Conservation (phyloP, 2,113 vertebrate genomes). For the Rhea americana region DNA sequence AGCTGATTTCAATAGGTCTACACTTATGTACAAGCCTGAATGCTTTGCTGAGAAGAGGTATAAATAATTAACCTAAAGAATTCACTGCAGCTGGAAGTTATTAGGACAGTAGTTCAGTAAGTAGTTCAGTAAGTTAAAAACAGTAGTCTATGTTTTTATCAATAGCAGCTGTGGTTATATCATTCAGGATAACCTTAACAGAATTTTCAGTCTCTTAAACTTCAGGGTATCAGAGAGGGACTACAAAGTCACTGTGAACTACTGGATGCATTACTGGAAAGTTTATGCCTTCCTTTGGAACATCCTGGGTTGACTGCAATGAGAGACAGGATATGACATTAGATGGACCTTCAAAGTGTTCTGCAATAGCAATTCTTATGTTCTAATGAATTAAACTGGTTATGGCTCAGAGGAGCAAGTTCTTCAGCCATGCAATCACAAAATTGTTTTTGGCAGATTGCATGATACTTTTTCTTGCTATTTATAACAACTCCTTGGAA, state of each 20-base stretch:
- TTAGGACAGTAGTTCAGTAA: not conserved
- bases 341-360: not conserved
- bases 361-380: not conserved
- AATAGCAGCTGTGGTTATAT: slow-evolving; percentile 10
- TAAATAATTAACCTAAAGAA: slow-evolving; percentile 39
- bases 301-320: not conserved
- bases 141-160: not conserved
- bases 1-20: not conserved
- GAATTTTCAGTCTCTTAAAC: not conserved
- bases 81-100: slow-evolving; percentile 39
- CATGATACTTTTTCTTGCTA: not conserved
- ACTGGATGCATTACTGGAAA: not conserved
- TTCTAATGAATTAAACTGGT: slow-evolving; percentile 2
- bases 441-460: not conserved
- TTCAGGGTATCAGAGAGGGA: not conserved
- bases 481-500: not conserved
- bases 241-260: not conserved
- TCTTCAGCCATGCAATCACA: not conserved
- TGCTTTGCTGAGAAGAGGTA: not conserved
- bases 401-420: not conserved
- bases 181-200: not conserved
- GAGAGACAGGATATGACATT: not conserved
- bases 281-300: not conserved
- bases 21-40: not conserved
- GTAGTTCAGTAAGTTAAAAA: not conserved